Conservation (phyloP, 2,113 vertebrate species). For the Poeciliopsis retropinna region DNA sequence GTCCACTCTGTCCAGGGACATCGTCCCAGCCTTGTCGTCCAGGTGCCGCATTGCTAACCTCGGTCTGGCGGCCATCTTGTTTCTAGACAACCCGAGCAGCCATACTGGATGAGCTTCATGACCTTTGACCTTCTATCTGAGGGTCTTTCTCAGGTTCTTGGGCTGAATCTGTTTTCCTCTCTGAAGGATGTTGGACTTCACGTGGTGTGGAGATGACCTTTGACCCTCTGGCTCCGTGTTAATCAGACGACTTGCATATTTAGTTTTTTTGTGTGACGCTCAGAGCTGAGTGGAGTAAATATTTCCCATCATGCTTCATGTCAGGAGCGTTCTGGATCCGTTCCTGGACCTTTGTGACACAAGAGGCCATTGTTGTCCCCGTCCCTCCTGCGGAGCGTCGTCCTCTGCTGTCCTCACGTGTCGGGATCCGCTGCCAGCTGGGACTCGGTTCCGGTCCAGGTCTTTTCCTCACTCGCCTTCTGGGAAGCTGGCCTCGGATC, state of each 20-base stretch:
- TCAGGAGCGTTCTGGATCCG: neutral
- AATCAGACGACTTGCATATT: no score
- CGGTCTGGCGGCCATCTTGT: no score
- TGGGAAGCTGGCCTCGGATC: slow-evolving; percentile 13
- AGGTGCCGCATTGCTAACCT: no score
- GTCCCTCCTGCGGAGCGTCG: neutral
- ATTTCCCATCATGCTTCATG: neutral
- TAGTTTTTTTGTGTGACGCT: no score
- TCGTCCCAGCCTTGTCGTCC: no score
- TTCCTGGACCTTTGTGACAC: neutral
- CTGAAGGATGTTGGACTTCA: neutral
- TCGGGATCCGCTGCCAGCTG: slow-evolving; percentile 9
- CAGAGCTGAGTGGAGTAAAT: neutral
- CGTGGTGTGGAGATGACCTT: neutral
- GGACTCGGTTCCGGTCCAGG: neutral
- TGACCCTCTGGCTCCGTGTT: no score
- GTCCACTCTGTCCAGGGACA: no score
- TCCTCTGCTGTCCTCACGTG: slow-evolving; percentile 15
- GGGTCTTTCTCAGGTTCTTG: no score
- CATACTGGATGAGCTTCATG: neutral
- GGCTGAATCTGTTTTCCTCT: neutral
- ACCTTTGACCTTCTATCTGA: neutral
- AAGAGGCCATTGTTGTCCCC: neutral
- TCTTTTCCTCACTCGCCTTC: neutral
- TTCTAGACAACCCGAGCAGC: no score